phyloP scores from a whole-genome alignment of 2,888 invertebrate species.

The Ganaspis brasiliensis region DNA sequence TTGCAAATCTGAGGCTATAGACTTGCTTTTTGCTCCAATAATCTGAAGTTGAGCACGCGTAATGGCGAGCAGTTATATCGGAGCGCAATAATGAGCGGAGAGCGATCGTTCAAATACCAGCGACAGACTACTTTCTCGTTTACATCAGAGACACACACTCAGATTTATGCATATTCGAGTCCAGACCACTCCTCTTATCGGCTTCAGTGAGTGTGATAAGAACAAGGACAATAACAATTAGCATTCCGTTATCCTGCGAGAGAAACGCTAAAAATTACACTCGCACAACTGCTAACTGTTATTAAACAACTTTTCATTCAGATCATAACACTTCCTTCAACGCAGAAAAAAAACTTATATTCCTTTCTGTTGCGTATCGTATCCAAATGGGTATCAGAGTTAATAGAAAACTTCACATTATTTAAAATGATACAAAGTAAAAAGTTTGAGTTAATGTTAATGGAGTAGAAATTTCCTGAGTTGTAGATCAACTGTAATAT shows the following conservation, averaged over 20 bases:
- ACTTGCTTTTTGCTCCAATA: slow-evolving; percentile 51
- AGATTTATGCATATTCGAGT: slow-evolving; percentile 4
- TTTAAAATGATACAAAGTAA: no score
- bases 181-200: slow-evolving; percentile 38
- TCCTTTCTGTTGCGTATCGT: not conserved
- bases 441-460: no score
- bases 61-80: slow-evolving; percentile 18
- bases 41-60: slow-evolving; percentile 53
- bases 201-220: slow-evolving; percentile 60
- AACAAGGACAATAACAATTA: slow-evolving; percentile 57
- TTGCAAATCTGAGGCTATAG: not conserved
- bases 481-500: no score
- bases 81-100: slow-evolving; percentile 22
- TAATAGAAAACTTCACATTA: no score
- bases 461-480: no score
- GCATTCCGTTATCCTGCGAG: slow-evolving; percentile 46
- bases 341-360: not conserved
- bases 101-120: slow-evolving; percentile 54
- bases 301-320: slow-evolving; percentile 2
- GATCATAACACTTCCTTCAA: not conserved
- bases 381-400: no score
- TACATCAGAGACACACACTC: slow-evolving; percentile 66
- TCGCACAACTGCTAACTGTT: not conserved
- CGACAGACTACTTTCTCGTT: slow-evolving; percentile 70
- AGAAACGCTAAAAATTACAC: slow-evolving; percentile 22